Evolutionary conservation across 1,140 invertebrate species (phyloP).

Genomic region (Scaptomyza graminum): DNA sequence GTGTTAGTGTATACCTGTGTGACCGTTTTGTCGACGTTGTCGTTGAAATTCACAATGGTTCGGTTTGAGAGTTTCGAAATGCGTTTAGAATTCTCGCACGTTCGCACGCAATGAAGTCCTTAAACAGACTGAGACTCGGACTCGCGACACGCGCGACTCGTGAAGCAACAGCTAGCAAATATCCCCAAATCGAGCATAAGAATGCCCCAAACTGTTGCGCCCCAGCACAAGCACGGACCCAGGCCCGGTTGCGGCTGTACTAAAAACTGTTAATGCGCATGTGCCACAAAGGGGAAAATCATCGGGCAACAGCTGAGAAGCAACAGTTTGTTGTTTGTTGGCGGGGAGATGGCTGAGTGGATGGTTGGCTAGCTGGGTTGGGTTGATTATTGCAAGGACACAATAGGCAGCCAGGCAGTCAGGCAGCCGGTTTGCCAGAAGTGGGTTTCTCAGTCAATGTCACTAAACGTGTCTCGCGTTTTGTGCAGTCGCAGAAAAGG

Average conservation of each 20-base stretch:
- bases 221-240: constrained; percentile 32
- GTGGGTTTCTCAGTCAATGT: constrained; percentile 80
- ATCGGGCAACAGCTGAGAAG: constrained; percentile 67
- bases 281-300: constrained; percentile 34
- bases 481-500: constrained; percentile 3
- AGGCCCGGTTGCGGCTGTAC: constrained; percentile 41
- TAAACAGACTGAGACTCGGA: constrained; percentile 69
- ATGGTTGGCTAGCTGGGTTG: background rate
- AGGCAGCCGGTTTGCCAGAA: constrained; percentile 62
- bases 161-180: constrained; percentile 77
- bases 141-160: constrained; percentile 6
- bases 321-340: constrained; percentile 71
- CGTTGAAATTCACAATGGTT: background rate
- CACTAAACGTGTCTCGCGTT: constrained; percentile 42
- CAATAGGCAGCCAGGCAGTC: background rate
- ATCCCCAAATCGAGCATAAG: constrained; percentile 57
- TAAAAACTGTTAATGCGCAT: constrained; percentile 54
- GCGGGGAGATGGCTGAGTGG: constrained; percentile 4
- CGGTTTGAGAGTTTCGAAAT: constrained; percentile 17
- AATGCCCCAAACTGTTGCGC: constrained; percentile 77
- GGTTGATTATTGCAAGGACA: constrained; percentile 25
- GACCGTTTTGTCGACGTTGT: constrained; percentile 12
- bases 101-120: constrained; percentile 75
- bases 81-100: constrained; percentile 52
- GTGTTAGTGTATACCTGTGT: constrained; percentile 43